Evolutionary conservation across 2,797 vertebrate genomes (phyloP).

Genomic region (Remorina albescens): DNA sequence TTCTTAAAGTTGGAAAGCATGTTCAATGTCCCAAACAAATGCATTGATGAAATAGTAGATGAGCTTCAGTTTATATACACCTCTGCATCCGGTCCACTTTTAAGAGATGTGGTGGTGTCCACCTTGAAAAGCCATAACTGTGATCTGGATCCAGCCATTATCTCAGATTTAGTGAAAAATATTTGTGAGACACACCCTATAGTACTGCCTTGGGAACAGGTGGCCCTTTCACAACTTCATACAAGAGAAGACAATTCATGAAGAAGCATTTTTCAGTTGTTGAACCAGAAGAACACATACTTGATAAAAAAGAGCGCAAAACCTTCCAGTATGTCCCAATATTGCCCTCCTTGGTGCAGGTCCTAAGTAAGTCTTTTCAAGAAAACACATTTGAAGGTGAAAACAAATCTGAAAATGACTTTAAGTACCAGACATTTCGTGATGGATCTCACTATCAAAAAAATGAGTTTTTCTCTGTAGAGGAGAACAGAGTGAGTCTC

Average conservation of each 20-base stretch:
- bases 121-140: constrained; percentile 23
- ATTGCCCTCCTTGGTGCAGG: constrained; percentile 14
- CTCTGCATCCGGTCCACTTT: constrained; percentile 1
- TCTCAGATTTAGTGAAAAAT: constrained; percentile 45
- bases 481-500: background rate
- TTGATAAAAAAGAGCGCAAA: constrained; percentile 10
- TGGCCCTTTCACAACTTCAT: constrained; percentile 1
- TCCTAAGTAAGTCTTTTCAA: constrained; percentile 12
- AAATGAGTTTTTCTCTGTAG: background rate
- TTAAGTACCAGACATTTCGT: constrained; percentile 18
- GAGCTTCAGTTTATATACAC: constrained; percentile 13
- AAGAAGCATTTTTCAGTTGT: constrained; percentile 19
- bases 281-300: constrained; percentile 21
- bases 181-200: constrained; percentile 33
- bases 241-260: constrained; percentile 22
- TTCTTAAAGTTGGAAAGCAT: constrained; percentile 35
- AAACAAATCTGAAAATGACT: constrained; percentile 3
- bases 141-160: constrained; percentile 30
- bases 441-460: constrained; percentile 6
- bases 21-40: constrained; percentile 46
- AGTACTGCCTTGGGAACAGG: constrained; percentile 27
- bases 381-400: constrained; percentile 15
- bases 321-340: constrained; percentile 20
- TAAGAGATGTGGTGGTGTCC: background rate
- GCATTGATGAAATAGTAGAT: too few species aligned